A percentile compares a stretch with the other conserved stretches of the same genome.
These are phyloP conservation scores for Alsophila aescularia DNA, from an alignment of 2,888 invertebrate species.

Conservation along the genomic window DNA sequence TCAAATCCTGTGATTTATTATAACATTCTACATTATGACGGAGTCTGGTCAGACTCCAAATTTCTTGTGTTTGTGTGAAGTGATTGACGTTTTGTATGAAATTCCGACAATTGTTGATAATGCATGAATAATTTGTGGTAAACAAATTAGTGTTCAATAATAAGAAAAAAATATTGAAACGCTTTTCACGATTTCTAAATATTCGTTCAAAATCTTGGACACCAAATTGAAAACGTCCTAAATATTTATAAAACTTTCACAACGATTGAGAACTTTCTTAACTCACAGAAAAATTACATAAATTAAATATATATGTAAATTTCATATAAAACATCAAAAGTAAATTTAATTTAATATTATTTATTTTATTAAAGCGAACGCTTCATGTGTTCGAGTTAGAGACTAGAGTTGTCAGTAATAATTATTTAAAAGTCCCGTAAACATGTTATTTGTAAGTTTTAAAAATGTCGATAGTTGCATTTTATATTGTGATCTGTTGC, in stretches of 20 bases:
- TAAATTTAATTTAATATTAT: slow-evolving; percentile 35
- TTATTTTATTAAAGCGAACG: slow-evolving; percentile 35
- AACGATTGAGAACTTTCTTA: background rate
- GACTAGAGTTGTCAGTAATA: slow-evolving; percentile 32
- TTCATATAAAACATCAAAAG: slow-evolving; percentile 29
- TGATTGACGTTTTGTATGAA: background rate
- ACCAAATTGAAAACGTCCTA: no score
- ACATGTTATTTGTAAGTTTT: slow-evolving; percentile 9
- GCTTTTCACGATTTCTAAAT: no score
- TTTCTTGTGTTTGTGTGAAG: background rate
- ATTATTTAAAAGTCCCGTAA: slow-evolving; percentile 36
- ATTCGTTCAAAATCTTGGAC: no score
- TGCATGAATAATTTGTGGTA: no score
- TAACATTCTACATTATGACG: slow-evolving; percentile 39
- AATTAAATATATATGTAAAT: background rate
- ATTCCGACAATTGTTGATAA: background rate
- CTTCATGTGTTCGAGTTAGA: slow-evolving; percentile 30
- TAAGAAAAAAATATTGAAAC: no score
- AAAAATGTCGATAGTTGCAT: slow-evolving; percentile 37
- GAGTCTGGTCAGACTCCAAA: slow-evolving; percentile 51
- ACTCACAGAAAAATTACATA: background rate
- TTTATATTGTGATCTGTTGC: slow-evolving; percentile 70
- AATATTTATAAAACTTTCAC: no score
- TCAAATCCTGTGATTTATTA: slow-evolving; percentile 62
- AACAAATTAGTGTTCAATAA: no score